Conservation (phyloP, 2,113 vertebrate species). For the Dicrurus megarhynchus region DNA sequence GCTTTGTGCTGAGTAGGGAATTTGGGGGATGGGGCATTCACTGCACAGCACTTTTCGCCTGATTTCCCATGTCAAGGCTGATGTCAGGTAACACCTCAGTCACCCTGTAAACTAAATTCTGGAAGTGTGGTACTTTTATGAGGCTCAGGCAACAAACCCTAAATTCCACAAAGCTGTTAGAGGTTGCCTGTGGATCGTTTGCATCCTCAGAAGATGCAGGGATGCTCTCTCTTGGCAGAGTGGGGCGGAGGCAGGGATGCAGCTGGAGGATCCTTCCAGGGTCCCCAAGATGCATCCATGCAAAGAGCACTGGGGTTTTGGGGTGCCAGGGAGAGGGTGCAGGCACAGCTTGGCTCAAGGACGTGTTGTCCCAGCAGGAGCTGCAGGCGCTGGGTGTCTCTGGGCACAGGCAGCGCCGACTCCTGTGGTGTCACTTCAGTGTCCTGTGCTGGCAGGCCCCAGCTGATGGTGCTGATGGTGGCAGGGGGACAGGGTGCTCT, state of each 20-base stretch:
- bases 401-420: not conserved
- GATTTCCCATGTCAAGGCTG: not conserved
- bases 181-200: not conserved
- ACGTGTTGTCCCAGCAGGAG: accelerated
- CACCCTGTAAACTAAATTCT: not conserved
- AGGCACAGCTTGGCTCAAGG: not conserved
- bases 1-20: not conserved
- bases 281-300: accelerated
- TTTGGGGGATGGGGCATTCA: not conserved
- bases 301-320: not conserved
- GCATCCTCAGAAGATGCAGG: not conserved
- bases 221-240: not conserved
- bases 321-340: not conserved
- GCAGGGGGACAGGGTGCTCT: not conserved
- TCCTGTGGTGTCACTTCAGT: not conserved
- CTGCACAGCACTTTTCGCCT: not conserved
- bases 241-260: not conserved
- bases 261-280: not conserved
- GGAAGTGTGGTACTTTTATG: not conserved
- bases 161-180: not conserved
- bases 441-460: not conserved
- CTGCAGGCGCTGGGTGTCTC: not conserved
- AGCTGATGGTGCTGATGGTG: not conserved
- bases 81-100: not conserved
- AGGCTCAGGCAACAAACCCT: not conserved